phyloP scores from a whole-genome alignment of 2,888 invertebrate species.

The Lepidochitona cinerea region DNA sequence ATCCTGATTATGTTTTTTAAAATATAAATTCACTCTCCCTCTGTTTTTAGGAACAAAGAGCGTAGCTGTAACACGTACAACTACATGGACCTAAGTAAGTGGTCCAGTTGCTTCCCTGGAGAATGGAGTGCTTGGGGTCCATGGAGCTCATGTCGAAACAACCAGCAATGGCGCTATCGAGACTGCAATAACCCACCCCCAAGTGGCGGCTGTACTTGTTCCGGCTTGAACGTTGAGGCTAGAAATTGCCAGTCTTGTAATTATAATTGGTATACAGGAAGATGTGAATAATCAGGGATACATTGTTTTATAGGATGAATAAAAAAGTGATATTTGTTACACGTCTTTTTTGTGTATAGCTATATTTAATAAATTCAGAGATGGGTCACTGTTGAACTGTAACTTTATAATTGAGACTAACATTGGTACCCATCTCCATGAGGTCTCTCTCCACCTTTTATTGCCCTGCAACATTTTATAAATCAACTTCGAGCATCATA shows the following conservation, averaged over 20 bases:
- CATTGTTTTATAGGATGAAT: no score
- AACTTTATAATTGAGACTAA: no score
- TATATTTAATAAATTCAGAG: no score
- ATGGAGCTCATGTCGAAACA: background rate
- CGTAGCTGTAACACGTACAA: background rate
- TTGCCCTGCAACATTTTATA: background rate
- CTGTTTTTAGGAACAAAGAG: background rate
- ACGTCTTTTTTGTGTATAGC: no score
- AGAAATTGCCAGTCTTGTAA: background rate
- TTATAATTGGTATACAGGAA: background rate
- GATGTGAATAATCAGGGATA: background rate
- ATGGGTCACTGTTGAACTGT: no score
- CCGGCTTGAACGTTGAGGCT: background rate
- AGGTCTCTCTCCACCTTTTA: no score
- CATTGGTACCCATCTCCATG: no score
- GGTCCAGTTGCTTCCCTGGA: background rate
- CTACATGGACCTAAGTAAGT: background rate
- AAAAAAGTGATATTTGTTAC: no score
- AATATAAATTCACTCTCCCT: background rate
- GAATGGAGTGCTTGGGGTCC: background rate
- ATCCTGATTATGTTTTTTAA: background rate
- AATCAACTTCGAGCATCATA: background rate
- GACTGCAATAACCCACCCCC: background rate
- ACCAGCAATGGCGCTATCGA: background rate
- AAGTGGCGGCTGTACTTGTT: background rate